A percentile compares a stretch with the other conserved stretches of the same genome.
These are phyloP conservation scores for Dinocampus coccinellae DNA, from an alignment of 2,888 invertebrate genomes.

Conservation along the genomic window DNA sequence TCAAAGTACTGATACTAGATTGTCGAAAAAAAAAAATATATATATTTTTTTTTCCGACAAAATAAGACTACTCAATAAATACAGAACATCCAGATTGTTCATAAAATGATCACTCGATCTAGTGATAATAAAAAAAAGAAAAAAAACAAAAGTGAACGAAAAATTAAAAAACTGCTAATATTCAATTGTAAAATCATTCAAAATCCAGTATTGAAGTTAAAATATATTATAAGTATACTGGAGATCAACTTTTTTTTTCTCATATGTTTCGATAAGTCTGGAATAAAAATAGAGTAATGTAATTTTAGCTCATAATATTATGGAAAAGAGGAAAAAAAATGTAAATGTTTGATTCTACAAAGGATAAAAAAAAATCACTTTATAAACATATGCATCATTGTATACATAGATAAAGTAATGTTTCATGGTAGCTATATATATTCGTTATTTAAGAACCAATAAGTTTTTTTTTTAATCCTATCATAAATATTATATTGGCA, in stretches of 20 bases:
- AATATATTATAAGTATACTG: too few species aligned
- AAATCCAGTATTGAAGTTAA: too few species aligned
- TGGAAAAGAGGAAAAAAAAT: neutral
- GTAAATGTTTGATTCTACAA: neutral
- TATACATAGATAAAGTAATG: neutral
- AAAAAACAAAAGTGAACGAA: too few species aligned
- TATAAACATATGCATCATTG: neutral
- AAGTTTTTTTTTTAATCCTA: neutral
- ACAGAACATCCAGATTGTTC: neutral
- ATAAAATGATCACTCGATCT: neutral
- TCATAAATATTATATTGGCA: constrained; percentile 29
- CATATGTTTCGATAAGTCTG: too few species aligned
- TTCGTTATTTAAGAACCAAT: neutral
- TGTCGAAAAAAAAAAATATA: neutral
- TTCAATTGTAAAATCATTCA: too few species aligned
- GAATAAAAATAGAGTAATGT: too few species aligned
- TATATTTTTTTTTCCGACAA: neutral
- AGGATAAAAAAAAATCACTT: neutral
- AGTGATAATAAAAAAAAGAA: constrained; percentile 22
- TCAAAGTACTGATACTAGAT: neutral
- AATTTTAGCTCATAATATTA: too few species aligned
- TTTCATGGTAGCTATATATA: neutral
- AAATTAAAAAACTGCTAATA: too few species aligned
- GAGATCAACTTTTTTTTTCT: too few species aligned
- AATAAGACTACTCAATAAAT: neutral